Percentiles rank a stretch among this genome's conserved stretches.
These are phyloP conservation scores for Colistium nudipinnis DNA, from an alignment of 2,113 vertebrate genomes.

Conservation along the genomic window DNA sequence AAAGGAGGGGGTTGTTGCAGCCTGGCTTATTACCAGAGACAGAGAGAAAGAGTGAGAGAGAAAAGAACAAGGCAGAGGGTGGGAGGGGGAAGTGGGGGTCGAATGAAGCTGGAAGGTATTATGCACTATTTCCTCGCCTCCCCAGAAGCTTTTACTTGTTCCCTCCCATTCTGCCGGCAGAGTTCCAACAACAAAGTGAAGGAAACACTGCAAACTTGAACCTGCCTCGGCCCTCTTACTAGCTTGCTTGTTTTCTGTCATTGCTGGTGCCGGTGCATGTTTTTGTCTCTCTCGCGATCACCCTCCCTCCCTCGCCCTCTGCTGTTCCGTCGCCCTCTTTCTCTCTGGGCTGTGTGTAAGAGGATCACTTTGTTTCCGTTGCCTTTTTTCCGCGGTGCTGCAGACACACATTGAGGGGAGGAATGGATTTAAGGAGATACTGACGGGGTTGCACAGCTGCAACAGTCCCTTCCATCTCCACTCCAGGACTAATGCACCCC, in stretches of 20 bases:
- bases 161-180: slow-evolving; percentile 86
- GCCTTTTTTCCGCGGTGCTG: slow-evolving; percentile 68
- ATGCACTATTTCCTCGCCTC: slow-evolving; percentile 89
- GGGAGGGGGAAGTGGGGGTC: slow-evolving; percentile 66
- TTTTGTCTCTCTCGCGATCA: slow-evolving; percentile 5
- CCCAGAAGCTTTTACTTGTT: slow-evolving; percentile 82
- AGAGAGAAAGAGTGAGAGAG: slow-evolving; percentile 75
- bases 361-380: slow-evolving; percentile 79
- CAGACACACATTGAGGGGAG: slow-evolving; percentile 68
- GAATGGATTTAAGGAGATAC: slow-evolving; percentile 74
- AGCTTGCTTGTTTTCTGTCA: slow-evolving; percentile 59
- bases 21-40: slow-evolving; percentile 81
- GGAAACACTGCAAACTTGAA: slow-evolving; percentile 78
- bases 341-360: slow-evolving; percentile 66
- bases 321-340: slow-evolving; percentile 28
- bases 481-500: slow-evolving; percentile 62
- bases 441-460: slow-evolving; percentile 87
- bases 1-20: slow-evolving; percentile 84
- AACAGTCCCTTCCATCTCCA: slow-evolving; percentile 77
- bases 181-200: slow-evolving; percentile 81
- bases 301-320: slow-evolving; percentile 1
- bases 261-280: slow-evolving; percentile 1
- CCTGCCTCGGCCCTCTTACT: slow-evolving; percentile 68
- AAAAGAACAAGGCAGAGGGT: slow-evolving; percentile 70
- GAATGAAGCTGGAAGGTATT: slow-evolving; percentile 87